Conservation (phyloP, 2,113 vertebrate genomes). For the Haemorhous mexicanus region DNA sequence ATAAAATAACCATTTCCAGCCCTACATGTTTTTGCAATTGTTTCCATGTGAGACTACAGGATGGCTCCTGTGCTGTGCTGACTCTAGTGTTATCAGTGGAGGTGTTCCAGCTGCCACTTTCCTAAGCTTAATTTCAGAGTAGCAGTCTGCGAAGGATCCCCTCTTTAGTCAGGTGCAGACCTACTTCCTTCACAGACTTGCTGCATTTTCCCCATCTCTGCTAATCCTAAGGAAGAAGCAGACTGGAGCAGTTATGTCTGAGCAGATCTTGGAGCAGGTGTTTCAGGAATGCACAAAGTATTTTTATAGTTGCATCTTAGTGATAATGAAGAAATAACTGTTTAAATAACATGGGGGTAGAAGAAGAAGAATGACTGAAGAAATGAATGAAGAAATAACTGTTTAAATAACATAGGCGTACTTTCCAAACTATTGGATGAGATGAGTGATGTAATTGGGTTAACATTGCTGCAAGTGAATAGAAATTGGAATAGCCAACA, state of each 20-base stretch:
- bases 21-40: background rate
- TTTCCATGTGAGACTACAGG: background rate
- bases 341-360: background rate
- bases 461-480: background rate
- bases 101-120: background rate
- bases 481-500: background rate
- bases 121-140: background rate
- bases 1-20: background rate
- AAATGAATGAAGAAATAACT: background rate
- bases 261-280: background rate
- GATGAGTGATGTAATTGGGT: background rate
- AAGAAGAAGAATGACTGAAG: no score
- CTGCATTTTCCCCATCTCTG: background rate
- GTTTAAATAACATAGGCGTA: background rate
- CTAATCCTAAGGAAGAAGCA: background rate
- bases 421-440: background rate
- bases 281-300: background rate
- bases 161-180: background rate
- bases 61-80: background rate
- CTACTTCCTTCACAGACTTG: background rate
- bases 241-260: background rate
- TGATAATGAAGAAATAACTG: background rate
- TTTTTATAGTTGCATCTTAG: background rate
- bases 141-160: background rate
- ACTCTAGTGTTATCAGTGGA: background rate